Evolutionary conservation across 64 coral and sea anemone species (phyloP).

Genomic region (Porites lutea): DNA sequence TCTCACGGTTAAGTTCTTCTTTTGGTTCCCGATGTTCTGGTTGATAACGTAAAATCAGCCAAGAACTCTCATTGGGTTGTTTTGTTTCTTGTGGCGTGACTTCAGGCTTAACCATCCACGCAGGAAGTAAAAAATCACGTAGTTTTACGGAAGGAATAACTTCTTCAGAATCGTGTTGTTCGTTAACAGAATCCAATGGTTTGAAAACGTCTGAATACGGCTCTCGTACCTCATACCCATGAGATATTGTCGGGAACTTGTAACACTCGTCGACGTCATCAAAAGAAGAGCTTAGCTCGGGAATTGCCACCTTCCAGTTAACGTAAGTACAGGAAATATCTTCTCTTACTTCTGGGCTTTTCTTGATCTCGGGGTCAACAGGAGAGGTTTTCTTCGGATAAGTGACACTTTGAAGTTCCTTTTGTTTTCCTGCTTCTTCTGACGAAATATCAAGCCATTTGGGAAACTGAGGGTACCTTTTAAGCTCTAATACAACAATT

Average conservation of each 20-base stretch:
- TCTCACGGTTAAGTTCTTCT: neutral
- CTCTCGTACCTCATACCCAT: neutral
- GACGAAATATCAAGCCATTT: slow-evolving; percentile 1
- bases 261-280: neutral
- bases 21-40: neutral
- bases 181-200: slow-evolving; percentile 3
- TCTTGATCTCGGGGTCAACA: neutral
- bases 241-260: too few relatives aligned
- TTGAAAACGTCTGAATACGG: neutral
- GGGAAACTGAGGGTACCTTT: slow-evolving; percentile 3
- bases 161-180: slow-evolving; percentile 9
- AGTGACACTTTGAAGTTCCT: neutral
- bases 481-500: neutral
- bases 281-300: neutral
- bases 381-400: neutral
- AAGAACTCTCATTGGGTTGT: neutral
- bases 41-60: neutral
- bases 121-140: slow-evolving; percentile 11
- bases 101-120: slow-evolving; percentile 25
- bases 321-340: neutral
- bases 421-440: neutral
- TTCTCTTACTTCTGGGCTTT: slow-evolving; percentile 15
- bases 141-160: slow-evolving; percentile 2
- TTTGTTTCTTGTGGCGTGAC: neutral
- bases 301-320: neutral